These are phyloP conservation scores for Odontocolon sp. DNA, from an alignment of 2,888 invertebrate genomes.

Conservation along the genomic window DNA sequence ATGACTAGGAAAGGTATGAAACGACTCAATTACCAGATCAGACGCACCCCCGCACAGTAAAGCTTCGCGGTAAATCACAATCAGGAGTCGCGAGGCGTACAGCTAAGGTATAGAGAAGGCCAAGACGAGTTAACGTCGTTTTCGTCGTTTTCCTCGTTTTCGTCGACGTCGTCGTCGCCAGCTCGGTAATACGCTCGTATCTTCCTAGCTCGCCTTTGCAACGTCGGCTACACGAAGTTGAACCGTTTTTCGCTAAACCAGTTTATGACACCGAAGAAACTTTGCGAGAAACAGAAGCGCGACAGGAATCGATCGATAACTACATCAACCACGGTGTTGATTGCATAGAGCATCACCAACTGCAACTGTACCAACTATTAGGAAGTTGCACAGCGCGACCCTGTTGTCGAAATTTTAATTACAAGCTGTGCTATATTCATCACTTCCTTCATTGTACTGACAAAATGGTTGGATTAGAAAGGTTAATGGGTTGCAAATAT, in stretches of 20 bases:
- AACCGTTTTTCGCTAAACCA: conserved; percentile 77
- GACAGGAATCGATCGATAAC: conserved; percentile 67
- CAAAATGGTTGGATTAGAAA: no score
- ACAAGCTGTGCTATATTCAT: no score
- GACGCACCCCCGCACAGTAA: conserved; percentile 64
- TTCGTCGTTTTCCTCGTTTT: no score
- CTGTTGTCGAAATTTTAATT: no score
- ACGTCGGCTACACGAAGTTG: conserved; percentile 70
- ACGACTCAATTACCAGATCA: conserved; percentile 75
- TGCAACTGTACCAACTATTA: background rate
- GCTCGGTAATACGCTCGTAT: conserved; percentile 57
- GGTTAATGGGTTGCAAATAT: no score
- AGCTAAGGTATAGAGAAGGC: conserved; percentile 7
- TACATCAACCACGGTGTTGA: background rate
- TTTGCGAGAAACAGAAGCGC: conserved; percentile 63
- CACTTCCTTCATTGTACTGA: no score
- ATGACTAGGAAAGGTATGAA: conserved; percentile 58
- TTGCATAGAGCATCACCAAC: background rate
- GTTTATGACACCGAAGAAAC: conserved; percentile 74
- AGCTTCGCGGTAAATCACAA: conserved; percentile 75
- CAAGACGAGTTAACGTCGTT: conserved; percentile 42
- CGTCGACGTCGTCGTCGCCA: conserved; percentile 42
- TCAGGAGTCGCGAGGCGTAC: conserved; percentile 59
- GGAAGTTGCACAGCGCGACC: background rate
- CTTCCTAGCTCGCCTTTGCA: conserved; percentile 30